A percentile compares a stretch with the other conserved stretches of the same genome.
Conservation (phyloP, 92 coral and sea anemone species). For the Isaurus tuberculatus region DNA sequence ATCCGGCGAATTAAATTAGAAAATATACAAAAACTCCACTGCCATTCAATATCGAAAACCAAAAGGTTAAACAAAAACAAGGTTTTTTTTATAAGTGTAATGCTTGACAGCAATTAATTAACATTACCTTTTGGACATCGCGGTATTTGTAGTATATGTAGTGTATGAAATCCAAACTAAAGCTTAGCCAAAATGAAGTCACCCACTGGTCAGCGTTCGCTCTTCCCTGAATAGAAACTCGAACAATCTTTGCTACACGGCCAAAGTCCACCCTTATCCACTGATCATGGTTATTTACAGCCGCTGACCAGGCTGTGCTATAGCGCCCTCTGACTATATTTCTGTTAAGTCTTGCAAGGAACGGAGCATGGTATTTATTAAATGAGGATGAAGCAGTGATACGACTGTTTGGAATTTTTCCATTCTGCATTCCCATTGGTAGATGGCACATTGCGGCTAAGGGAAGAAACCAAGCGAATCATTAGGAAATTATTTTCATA, state of each 20-base stretch:
- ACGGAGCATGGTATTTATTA: constrained; percentile 52
- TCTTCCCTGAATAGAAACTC: constrained; percentile 32
- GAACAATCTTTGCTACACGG: constrained; percentile 29
- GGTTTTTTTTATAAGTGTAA: no score
- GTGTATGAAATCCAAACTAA: constrained; percentile 17
- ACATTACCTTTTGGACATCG: background rate
- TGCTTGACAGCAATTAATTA: no score
- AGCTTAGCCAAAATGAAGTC: constrained; percentile 36
- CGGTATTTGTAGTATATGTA: constrained; percentile 25
- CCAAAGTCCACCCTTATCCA: constrained; percentile 68
- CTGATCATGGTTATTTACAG: constrained; percentile 71
- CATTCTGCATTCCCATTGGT: constrained; percentile 72
- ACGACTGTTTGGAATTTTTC: constrained; percentile 55
- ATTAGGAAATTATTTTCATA: no score
- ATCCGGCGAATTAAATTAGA: no score
- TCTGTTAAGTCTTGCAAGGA: constrained; percentile 60
- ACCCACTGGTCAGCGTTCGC: constrained; percentile 38
- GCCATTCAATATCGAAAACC: no score
- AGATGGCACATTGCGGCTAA: constrained; percentile 70
- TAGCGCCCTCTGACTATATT: constrained; percentile 31
- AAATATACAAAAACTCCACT: no score
- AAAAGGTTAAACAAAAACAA: no score
- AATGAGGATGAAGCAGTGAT: constrained; percentile 73
- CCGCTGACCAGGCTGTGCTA: constrained; percentile 68
- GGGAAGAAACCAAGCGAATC: background rate